Conservation (phyloP, 2,888 invertebrate genomes). For the Lymantria monacha region DNA sequence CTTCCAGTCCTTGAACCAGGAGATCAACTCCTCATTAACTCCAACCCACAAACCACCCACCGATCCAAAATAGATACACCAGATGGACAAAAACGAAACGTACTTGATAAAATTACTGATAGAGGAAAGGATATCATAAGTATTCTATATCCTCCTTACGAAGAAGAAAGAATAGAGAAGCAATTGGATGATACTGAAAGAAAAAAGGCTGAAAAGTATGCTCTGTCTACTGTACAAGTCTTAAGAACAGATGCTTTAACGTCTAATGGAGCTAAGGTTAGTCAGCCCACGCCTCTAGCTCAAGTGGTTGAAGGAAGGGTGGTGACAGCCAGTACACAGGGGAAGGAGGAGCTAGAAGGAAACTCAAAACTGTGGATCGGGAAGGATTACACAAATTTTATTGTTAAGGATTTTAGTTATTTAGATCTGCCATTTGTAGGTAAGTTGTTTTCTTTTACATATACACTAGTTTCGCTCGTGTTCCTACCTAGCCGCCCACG, state of each 20-base stretch:
- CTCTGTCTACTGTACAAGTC: constrained; percentile 65
- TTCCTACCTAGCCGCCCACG: neutral
- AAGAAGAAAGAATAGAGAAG: constrained; percentile 67
- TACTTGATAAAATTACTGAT: constrained; percentile 69
- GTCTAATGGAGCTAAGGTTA: constrained; percentile 27
- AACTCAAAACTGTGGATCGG: constrained; percentile 96
- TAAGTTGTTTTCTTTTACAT: constrained; percentile 37
- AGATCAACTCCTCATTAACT: constrained; percentile 83
- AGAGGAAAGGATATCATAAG: constrained; percentile 73
- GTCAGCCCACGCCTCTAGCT: constrained; percentile 61
- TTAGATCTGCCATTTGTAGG: constrained; percentile 91
- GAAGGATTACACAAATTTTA: constrained; percentile 98
- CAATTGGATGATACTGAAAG: constrained; percentile 71
- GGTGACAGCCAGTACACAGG: constrained; percentile 61
- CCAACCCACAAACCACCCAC: constrained; percentile 25
- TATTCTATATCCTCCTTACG: constrained; percentile 70
- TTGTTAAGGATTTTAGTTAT: constrained; percentile 96
- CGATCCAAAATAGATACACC: constrained; percentile 44
- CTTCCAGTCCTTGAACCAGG: constrained; percentile 84
- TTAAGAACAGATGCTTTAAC: constrained; percentile 62
- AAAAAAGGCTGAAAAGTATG: constrained; percentile 75
- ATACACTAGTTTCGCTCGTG: neutral
- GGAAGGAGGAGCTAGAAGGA: constrained; percentile 77
- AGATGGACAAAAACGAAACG: constrained; percentile 63
- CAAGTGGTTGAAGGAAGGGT: constrained; percentile 67